phyloP scores from a whole-genome alignment of 2,888 invertebrate species.

The Fissipunctia ypsillon region DNA sequence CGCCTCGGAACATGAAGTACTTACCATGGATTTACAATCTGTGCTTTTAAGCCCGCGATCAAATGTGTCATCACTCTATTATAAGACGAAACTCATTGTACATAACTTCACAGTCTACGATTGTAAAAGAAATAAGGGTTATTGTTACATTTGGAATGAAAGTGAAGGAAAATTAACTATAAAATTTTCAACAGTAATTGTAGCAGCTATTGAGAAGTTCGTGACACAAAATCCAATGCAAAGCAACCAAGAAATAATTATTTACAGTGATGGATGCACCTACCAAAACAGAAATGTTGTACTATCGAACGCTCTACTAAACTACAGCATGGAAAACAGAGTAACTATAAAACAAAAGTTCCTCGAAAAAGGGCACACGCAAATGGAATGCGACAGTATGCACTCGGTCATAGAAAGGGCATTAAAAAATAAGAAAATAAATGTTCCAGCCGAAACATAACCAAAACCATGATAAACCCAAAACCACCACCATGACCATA shows the following conservation, averaged over 20 bases:
- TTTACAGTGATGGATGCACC: not conserved
- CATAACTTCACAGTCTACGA: slow-evolving; percentile 27
- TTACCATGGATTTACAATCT: slow-evolving; percentile 33
- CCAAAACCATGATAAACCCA: too few relatives aligned
- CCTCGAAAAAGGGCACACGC: not conserved
- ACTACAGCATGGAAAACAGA: not conserved
- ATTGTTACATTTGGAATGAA: slow-evolving; percentile 39
- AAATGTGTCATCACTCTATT: slow-evolving; percentile 33
- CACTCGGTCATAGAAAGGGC: slow-evolving; percentile 4
- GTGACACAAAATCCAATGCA: slow-evolving; percentile 8
- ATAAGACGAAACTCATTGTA: slow-evolving; percentile 27
- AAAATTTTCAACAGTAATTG: slow-evolving; percentile 37
- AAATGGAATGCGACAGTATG: slow-evolving; percentile 3
- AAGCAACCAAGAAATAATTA: not conserved
- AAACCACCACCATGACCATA: too few relatives aligned
- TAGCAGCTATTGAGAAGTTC: slow-evolving; percentile 8
- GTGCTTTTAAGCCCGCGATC: slow-evolving; percentile 36
- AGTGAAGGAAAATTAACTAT: slow-evolving; percentile 35
- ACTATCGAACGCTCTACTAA: not conserved
- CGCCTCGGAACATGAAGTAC: slow-evolving; percentile 3
- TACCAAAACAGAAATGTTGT: not conserved
- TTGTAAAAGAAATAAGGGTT: slow-evolving; percentile 32
- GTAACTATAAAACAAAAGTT: not conserved
- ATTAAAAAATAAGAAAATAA: slow-evolving; percentile 9
- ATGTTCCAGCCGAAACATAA: slow-evolving; percentile 6